Evolutionary conservation across 92 coral and sea anemone species (phyloP), one percentile per base, ranked within the genome.

Genomic region (Zoanthus sociatus): DNA sequence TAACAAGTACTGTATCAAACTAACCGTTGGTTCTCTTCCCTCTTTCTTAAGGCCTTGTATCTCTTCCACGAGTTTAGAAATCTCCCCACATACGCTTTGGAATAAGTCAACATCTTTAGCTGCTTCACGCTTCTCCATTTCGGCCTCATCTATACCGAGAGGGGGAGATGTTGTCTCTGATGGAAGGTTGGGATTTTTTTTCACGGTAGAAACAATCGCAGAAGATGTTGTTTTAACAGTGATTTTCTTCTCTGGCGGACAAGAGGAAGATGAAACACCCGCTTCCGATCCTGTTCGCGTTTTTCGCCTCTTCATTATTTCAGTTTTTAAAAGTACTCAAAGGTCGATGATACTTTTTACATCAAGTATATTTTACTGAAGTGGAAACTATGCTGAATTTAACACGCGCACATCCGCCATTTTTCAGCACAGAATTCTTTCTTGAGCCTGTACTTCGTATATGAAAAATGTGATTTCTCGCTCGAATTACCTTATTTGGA

Each of bases 21-120:
- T 78, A 58, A 92, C 92, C 37, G 88, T 87, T 14, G 86, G 83
- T 31, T 86, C 77, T 14, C 87, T 87, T 50, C 92, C 94, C 70
- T 89, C 87, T 69, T 89, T 86, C 77, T 96, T 96, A 73, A 94
- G 88, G 31, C 66, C 91, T 60, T 97, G 92, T 64, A 97, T 95
- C 69, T 95, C 96, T 47, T 93, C 96, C 68, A 97, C 82, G 71
- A 95, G 92, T 60, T 90, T 97, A 42, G 89, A 90, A 42, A 97
- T 95, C 70, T 92, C 96, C 47, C 92, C 97, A 47, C 98, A 92
- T 42, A 96, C 95, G 79, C 88, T 97, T 68, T 91, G 93, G 72
- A 90, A 97, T 47, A 94, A 91, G 58, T 77, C 88, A 26, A 92
- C 94, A 69, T 97, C 97, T 61, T 73, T 89, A 8, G 78, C 90